A percentile compares a stretch with the other conserved stretches of the same genome.
phyloP scores from a whole-genome alignment of 1,140 invertebrate genomes.

The Brachionus angularis region DNA sequence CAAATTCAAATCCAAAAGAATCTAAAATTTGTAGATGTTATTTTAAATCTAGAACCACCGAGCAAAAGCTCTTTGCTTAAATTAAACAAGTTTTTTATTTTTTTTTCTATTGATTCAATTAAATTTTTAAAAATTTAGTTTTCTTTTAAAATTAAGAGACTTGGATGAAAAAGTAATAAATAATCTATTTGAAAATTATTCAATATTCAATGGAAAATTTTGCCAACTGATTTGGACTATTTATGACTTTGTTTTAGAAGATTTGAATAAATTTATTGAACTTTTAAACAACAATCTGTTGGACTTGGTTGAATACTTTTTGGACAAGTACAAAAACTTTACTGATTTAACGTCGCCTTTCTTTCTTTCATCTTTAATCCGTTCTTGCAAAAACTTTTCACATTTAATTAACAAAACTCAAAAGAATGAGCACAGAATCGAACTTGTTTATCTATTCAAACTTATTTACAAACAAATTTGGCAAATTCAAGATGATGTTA shows the following conservation, averaged over 20 bases:
- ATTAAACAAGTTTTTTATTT: no score
- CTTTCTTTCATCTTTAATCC: constrained; percentile 8
- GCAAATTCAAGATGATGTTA: constrained; percentile 26
- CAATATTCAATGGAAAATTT: constrained; percentile 34
- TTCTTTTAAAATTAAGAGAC: constrained; percentile 11
- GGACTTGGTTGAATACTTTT: not conserved
- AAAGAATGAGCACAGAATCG: not conserved
- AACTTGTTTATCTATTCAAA: not conserved
- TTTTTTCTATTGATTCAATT: not conserved
- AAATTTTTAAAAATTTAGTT: not conserved
- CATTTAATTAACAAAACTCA: not conserved
- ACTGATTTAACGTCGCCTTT: not conserved
- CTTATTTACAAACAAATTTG: constrained; percentile 28
- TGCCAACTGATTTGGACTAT: constrained; percentile 1
- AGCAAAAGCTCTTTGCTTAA: no score
- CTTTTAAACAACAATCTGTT: not conserved
- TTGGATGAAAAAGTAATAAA: not conserved
- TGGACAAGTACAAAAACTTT: constrained; percentile 11
- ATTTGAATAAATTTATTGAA: not conserved
- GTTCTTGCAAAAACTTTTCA: not conserved
- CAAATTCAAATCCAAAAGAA: no score
- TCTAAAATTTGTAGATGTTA: no score
- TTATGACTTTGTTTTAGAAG: not conserved
- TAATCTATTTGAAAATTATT: constrained; percentile 30
- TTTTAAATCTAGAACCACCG: no score